These are phyloP conservation scores for Campoplex nolae DNA, from an alignment of 2,888 invertebrate species.

Conservation along the genomic window DNA sequence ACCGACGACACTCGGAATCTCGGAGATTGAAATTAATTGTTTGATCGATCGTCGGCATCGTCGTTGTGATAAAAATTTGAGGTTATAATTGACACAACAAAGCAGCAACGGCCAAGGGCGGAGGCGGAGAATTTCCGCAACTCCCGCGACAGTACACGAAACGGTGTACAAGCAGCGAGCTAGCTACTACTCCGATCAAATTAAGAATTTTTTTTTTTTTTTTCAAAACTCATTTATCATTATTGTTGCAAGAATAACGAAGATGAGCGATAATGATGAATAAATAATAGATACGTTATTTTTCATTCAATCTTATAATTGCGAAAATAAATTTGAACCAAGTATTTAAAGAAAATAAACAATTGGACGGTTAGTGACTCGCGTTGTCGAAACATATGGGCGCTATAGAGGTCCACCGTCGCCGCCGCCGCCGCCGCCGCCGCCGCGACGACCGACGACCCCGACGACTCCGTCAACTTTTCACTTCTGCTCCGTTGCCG, in stretches of 20 bases:
- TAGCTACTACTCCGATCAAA: neutral
- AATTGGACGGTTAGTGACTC: neutral
- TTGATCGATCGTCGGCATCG: neutral
- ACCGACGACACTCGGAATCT: neutral
- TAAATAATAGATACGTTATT: neutral
- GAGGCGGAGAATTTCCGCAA: neutral
- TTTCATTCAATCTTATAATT: neutral
- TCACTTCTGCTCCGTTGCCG: too few species aligned
- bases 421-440: neutral
- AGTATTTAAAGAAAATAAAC: neutral
- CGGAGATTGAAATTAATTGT: neutral
- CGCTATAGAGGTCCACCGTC: neutral
- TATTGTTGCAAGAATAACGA: neutral
- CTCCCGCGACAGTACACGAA: too few species aligned
- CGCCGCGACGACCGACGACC: neutral
- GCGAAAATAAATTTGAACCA: neutral
- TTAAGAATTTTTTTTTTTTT: neutral
- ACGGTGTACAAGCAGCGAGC: too few species aligned
- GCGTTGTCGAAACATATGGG: neutral
- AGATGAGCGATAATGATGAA: too few species aligned
- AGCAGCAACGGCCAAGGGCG: neutral
- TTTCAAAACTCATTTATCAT: neutral
- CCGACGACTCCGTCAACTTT: neutral
- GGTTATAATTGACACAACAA: conserved; percentile 18
- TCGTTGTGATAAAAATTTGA: neutral